These are phyloP conservation scores for Calliopsis andreniformis DNA, from an alignment of 1,140 invertebrate genomes.

Conservation along the genomic window DNA sequence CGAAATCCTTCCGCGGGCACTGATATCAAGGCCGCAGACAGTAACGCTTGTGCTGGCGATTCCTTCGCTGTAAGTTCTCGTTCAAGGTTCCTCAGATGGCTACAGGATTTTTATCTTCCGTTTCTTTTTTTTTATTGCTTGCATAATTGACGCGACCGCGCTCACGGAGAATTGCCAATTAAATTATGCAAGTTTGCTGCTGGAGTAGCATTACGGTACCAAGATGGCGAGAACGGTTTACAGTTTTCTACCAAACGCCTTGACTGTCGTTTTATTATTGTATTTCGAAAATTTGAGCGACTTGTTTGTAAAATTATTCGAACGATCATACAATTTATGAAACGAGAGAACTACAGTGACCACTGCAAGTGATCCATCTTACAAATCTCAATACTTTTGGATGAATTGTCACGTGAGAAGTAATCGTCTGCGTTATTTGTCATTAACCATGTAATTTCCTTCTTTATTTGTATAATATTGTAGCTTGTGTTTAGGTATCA, in stretches of 20 bases:
- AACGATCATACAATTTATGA: too few relatives aligned
- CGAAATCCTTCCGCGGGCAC: slow-evolving; percentile 36
- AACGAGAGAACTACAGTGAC: too few relatives aligned
- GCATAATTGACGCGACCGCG: slow-evolving; percentile 33
- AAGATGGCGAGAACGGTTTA: not conserved
- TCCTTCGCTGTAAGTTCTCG: slow-evolving; percentile 62
- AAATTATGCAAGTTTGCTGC: slow-evolving; percentile 33
- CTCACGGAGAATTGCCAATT: slow-evolving; percentile 31
- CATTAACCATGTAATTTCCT: too few relatives aligned
- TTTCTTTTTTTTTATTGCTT: slow-evolving; percentile 10
- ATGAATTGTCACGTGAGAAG: too few relatives aligned
- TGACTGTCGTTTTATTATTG: too few relatives aligned
- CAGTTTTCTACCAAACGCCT: not conserved
- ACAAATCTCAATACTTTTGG: too few relatives aligned
- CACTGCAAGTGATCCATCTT: too few relatives aligned
- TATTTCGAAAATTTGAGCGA: too few relatives aligned
- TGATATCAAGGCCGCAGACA: slow-evolving; percentile 27
- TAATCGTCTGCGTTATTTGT: too few relatives aligned
- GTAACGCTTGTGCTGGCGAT: slow-evolving; percentile 2
- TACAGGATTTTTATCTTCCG: slow-evolving; percentile 37
- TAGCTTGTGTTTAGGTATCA: too few relatives aligned
- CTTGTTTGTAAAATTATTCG: too few relatives aligned
- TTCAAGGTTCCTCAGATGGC: slow-evolving; percentile 60
- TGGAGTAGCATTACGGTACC: not conserved
- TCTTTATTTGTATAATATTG: too few relatives aligned